Percentiles rank a stretch among this genome's conserved stretches.
Evolutionary conservation across 2,888 invertebrate genomes (phyloP).

Genomic region (Ernsta delagoae): DNA sequence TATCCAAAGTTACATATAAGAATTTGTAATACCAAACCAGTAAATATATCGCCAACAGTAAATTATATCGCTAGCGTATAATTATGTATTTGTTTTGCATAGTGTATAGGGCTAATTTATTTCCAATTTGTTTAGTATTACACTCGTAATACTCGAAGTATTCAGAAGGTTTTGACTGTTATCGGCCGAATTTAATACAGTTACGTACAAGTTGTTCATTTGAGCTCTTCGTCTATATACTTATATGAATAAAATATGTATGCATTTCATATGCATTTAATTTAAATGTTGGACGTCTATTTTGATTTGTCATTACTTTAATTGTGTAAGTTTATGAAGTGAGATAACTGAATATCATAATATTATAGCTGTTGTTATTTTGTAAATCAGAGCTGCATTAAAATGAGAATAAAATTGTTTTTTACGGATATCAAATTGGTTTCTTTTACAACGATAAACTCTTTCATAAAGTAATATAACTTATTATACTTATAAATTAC

Average conservation of each 20-base stretch:
- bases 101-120: background rate
- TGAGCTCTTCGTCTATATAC: too few species aligned
- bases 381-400: slow-evolving; percentile 13
- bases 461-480: too few species aligned
- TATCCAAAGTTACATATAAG: background rate
- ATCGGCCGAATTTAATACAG: background rate
- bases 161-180: background rate
- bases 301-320: background rate
- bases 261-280: slow-evolving; percentile 10
- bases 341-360: background rate
- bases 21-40: background rate
- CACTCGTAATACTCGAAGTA: background rate
- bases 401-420: slow-evolving; percentile 14
- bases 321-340: background rate
- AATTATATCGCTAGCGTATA: background rate
- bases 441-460: too few species aligned
- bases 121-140: background rate
- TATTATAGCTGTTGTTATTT: slow-evolving; percentile 12
- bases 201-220: too few species aligned
- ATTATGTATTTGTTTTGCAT: too few species aligned
- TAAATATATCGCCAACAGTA: background rate
- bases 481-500: too few species aligned
- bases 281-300: background rate
- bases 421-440: background rate
- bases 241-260: background rate